Evolutionary conservation across 2,797 vertebrate genomes (phyloP).

Genomic region (Sphenodon punctatus): DNA sequence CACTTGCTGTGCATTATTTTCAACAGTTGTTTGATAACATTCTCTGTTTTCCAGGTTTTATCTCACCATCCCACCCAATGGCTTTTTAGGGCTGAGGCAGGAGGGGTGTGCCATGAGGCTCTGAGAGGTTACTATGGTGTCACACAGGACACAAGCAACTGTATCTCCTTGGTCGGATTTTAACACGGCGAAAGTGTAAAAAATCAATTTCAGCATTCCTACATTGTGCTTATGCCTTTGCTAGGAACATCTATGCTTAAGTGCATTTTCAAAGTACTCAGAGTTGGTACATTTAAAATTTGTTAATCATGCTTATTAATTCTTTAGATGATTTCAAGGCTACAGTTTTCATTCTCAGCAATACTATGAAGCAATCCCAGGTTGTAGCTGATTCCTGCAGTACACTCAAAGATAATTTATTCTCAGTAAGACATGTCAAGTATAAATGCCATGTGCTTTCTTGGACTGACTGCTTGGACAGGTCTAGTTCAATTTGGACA

Average conservation of each 20-base stretch:
- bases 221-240: not conserved
- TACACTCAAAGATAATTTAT: constrained; percentile 45
- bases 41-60: not conserved
- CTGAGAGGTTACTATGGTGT: not conserved
- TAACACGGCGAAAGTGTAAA: not conserved
- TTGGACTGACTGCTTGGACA: constrained; percentile 38
- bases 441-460: constrained; percentile 28
- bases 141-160: not conserved
- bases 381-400: constrained; percentile 32
- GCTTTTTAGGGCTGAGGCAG: not conserved
- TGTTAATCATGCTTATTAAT: constrained; percentile 23
- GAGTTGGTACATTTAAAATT: not conserved
- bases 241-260: not conserved
- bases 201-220: not conserved
- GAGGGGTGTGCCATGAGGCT: not conserved
- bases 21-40: too few species aligned
- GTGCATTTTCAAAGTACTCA: not conserved
- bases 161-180: not conserved
- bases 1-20: not conserved
- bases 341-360: not conserved
- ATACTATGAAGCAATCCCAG: constrained; percentile 11
- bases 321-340: not conserved
- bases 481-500: not conserved
- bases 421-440: constrained; percentile 43
- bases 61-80: not conserved